A percentile compares a stretch with the other conserved stretches of the same genome.
phyloP scores from a whole-genome alignment of 2,113 vertebrate genomes.

The Epinephelus lanceolatus region DNA sequence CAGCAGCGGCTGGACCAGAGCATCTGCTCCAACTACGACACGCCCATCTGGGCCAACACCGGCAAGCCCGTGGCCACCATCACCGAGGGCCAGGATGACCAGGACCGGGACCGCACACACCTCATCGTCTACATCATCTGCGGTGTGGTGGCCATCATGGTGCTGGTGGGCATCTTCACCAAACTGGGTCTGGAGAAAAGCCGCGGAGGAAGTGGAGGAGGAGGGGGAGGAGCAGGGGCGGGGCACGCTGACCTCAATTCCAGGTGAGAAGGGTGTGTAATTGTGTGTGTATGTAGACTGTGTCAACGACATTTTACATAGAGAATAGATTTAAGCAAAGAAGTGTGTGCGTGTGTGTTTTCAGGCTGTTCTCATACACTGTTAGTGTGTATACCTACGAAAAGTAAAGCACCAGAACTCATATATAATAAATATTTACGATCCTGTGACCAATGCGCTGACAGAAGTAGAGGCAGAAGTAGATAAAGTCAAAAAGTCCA shows the following conservation, averaged over 20 bases:
- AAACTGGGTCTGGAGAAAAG: slow-evolving; percentile 93
- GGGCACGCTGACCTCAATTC: slow-evolving; percentile 88
- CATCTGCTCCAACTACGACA: slow-evolving; percentile 94
- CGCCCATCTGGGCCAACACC: slow-evolving; percentile 93
- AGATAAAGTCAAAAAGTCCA: too few relatives aligned
- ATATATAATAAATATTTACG: too few relatives aligned
- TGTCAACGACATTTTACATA: not conserved
- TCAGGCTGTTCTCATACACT: too few relatives aligned
- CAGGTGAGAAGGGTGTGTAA: slow-evolving; percentile 85
- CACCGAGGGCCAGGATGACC: slow-evolving; percentile 86
- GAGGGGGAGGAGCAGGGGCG: slow-evolving; percentile 37
- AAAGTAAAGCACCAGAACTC: too few relatives aligned
- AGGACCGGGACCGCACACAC: slow-evolving; percentile 90
- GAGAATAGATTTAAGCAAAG: not conserved
- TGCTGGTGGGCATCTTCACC: slow-evolving; percentile 94
- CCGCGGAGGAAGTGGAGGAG: slow-evolving; percentile 76
- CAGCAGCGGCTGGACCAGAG: slow-evolving; percentile 92
- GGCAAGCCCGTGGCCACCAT: slow-evolving; percentile 88
- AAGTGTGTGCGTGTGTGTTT: not conserved
- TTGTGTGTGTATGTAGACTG: not conserved
- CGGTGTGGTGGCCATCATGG: slow-evolving; percentile 94
- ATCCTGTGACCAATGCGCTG: too few relatives aligned
- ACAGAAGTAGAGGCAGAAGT: too few relatives aligned
- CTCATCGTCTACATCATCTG: slow-evolving; percentile 96
- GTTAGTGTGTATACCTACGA: too few relatives aligned